A percentile compares a stretch with the other conserved stretches of the same genome.
Evolutionary conservation across 2,797 vertebrate genomes (phyloP).

Genomic region (Remorina albescens): DNA sequence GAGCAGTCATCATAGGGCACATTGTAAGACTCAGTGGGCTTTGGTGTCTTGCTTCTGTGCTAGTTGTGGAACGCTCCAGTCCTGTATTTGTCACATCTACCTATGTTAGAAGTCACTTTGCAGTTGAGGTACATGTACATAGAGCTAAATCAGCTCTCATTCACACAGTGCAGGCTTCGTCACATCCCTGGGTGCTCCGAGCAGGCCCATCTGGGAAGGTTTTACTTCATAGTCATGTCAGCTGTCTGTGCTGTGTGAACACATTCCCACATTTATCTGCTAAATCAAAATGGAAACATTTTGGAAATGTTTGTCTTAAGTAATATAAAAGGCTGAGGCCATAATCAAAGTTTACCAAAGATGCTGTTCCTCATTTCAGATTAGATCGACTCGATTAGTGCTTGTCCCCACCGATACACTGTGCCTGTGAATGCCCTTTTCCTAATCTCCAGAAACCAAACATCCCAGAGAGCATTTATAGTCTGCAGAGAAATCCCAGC

Average conservation of each 20-base stretch:
- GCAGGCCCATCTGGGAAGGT: slow-evolving; percentile 46
- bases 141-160: slow-evolving; percentile 19
- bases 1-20: not conserved
- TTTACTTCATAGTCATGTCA: slow-evolving; percentile 34
- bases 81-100: not conserved
- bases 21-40: not conserved
- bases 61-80: not conserved
- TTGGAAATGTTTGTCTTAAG: slow-evolving; percentile 27
- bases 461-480: slow-evolving; percentile 15
- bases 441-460: slow-evolving; percentile 48
- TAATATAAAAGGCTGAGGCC: slow-evolving; percentile 38
- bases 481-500: not conserved
- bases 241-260: slow-evolving; percentile 7
- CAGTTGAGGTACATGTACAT: not conserved
- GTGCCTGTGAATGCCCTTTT: slow-evolving; percentile 43
- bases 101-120: too few species aligned
- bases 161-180: slow-evolving; percentile 21
- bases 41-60: not conserved
- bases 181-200: slow-evolving; percentile 28
- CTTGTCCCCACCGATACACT: slow-evolving; percentile 51
- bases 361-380: slow-evolving; percentile 47
- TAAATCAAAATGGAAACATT: too few species aligned
- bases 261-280: slow-evolving; percentile 19
- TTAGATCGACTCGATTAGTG: slow-evolving; percentile 55
- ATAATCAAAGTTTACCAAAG: slow-evolving; percentile 42